Evolutionary conservation across 2,113 vertebrate genomes (phyloP), one percentile per base, ranked within the genome.

Genomic region (Nettapus auritus): DNA sequence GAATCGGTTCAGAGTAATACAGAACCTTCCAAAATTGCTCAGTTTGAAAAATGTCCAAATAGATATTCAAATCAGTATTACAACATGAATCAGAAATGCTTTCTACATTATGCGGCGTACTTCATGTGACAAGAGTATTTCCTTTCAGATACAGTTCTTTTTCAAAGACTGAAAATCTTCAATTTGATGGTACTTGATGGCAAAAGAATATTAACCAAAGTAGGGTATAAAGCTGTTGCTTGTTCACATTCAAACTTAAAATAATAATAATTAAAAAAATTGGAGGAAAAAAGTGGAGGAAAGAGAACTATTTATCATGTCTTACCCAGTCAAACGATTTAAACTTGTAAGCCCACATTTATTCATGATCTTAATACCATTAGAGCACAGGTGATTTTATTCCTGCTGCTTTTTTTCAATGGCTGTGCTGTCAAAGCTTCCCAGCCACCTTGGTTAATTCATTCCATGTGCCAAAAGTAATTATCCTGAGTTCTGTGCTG

Each of bases 81-180:
- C 66, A 75, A 53, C 28, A 53, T 75, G 75, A 90, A 96, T 96
- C 57, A 90, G 36, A 86, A 95, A 96, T 82, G 83, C 53, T 90
- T 78, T 57, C 57, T 55, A 50, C 56, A 20, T 81, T 80, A 95
- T 78, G 64, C 76, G 79, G 69, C 19, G 53, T 59, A 63, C 34
- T 78, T 91, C 62, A 67, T 40, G n/a, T 53, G 69, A 93, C 91
- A 86, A 60, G 75, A 93, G 59, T n/a, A 33, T 79, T 95, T 96
- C 48, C 79, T 83, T 34, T 91, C 71, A 57, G 34, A 78, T 78
- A 77, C 6, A 36, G 44, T 84, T 90, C 38, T 78, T 88, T 92
- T 81, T 82, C 83, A 77, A 50, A 60, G 77, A 77, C 18, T 56
- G 62, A 82, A 90, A 86, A 79, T 92, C 56, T 94, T 90, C 63